Evolutionary conservation across 2,797 vertebrate genomes (phyloP), one percentile per base, ranked within the genome.

Genomic region (Micromesistius poutassou): DNA sequence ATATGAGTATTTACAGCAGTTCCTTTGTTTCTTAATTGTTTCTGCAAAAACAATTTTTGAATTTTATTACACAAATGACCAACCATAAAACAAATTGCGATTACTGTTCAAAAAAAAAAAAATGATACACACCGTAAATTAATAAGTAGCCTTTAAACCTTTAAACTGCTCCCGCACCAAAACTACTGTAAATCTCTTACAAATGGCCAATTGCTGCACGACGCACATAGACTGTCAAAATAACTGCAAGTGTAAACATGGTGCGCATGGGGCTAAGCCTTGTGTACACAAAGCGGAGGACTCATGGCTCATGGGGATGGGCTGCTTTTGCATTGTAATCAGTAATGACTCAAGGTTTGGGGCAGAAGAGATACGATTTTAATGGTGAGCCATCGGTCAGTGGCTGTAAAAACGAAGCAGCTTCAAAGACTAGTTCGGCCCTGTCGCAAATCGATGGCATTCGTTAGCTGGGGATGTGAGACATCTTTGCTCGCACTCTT

Each of bases 81-180:
- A 8, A 28, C 62, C n/a, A 66, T 66, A 28, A 66, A 66, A 66
- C 62, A 8, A 16, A 66, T 10, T 25, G 7, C 25, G n/a, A 62
- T 62, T n/a, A 62, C 50, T 62, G 62, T 66, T 66, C 62, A 66
- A 28, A 66, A n/a, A 9, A 66, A 66, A 66, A 66, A 66, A 66
- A 7, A 66, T 10, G 25, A 66, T 12, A 66, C 62, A 66, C 62
- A 66, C 62, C 28, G 62, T n/a, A 28, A 66, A 66, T 28, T 2
- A 66, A n/a, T 12, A 12, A 62, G 50, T n/a, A n/a, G 50, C 22
- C n/a, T n/a, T n/a, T n/a, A 62, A 62, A 66, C 62, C 25, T 66
- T 66, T 66, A 16, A 66, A 66, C 55, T 66, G 55, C n/a, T 2
- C n/a, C 55, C n/a, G 5, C 22, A 25, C 55, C 55, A 66, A 25